Base-by-base conservation (phyloP, 2,888 invertebrate species). In the Calameuta pallipes region DNA sequence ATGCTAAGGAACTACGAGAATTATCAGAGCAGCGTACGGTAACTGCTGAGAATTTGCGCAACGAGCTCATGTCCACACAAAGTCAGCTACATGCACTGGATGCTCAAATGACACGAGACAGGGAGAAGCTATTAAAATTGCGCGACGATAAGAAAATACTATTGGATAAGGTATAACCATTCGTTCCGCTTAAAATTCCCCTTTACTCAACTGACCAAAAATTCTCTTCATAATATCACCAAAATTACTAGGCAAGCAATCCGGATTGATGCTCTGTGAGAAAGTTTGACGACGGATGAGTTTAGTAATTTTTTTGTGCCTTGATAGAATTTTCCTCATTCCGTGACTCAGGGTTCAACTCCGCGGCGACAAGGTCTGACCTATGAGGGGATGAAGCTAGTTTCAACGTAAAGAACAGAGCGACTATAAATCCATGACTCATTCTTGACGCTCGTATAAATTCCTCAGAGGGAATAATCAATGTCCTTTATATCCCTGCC, bases 101-200 rank as follows among this genome's bases (percentile, higher is more conserved):
- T 78, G 77, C 78, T 9, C 92, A 92, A 82, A 89, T 92, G 35
- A 75, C 85, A 1, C 88, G 86, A 75, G 91, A 92, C 73, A 85
- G 90, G 12, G 90, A 91, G 79, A 92, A 92, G 77, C 79, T 92
- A 36, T 77, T 88, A 35, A 90, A 89, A 76, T 79, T 91, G 9
- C 85, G 90, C 4, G 91, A 91, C 75, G 92, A 92, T 69, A 91
- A 91, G 77, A 89, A 85, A 79, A 83, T 87, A 23, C 86, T 91
- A 1, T 78, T 90, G 2, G 89, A 90, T 30, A 91, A 91, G 89
- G 92, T 89, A 56, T 23, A 4, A 1, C 9, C 9, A 56, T 56
- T 56, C 9, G 23, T 56, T 56, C 56, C 9, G 56, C 56, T 9
- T 56, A 6, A 23, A 23, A 23, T 56, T 9, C 56, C 56, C 0